These are phyloP conservation scores for Anagrus nilaparvatae DNA, from an alignment of 1,140 invertebrate genomes.

Conservation along the genomic window DNA sequence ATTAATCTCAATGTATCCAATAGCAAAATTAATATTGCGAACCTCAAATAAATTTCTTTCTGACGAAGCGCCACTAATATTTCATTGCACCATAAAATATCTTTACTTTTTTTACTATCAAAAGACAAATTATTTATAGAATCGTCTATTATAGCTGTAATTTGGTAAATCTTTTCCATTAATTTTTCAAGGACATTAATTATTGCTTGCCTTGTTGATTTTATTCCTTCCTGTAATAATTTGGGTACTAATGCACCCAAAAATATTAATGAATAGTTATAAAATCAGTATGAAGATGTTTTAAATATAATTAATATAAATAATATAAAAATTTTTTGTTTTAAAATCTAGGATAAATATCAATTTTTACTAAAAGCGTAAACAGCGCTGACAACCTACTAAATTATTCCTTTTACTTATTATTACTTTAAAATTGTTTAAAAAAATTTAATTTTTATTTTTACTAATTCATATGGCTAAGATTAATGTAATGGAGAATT, in stretches of 20 bases:
- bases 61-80: constrained; percentile 49
- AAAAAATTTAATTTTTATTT: too few relatives aligned
- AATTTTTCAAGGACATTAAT: constrained; percentile 44
- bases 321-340: too few relatives aligned
- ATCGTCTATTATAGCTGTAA: constrained; percentile 48
- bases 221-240: constrained; percentile 47
- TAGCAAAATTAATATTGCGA: not conserved
- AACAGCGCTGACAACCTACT: too few relatives aligned
- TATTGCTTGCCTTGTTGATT: constrained; percentile 41
- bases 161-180: constrained; percentile 50
- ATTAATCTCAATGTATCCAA: too few relatives aligned
- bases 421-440: too few relatives aligned
- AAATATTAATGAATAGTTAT: not conserved
- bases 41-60: constrained; percentile 49
- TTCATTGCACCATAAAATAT: constrained; percentile 42
- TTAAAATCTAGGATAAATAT: too few relatives aligned
- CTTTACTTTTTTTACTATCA: constrained; percentile 21
- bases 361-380: too few relatives aligned
- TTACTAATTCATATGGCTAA: too few relatives aligned
- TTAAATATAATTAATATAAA: too few relatives aligned
- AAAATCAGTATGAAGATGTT: too few relatives aligned
- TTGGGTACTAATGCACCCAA: constrained; percentile 43
- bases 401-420: too few relatives aligned
- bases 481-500: too few relatives aligned
- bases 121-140: constrained; percentile 17